Evolutionary conservation across 2,888 invertebrate species (phyloP), one percentile per base, ranked within the genome.

Genomic region (Ischnus inquisitorius): DNA sequence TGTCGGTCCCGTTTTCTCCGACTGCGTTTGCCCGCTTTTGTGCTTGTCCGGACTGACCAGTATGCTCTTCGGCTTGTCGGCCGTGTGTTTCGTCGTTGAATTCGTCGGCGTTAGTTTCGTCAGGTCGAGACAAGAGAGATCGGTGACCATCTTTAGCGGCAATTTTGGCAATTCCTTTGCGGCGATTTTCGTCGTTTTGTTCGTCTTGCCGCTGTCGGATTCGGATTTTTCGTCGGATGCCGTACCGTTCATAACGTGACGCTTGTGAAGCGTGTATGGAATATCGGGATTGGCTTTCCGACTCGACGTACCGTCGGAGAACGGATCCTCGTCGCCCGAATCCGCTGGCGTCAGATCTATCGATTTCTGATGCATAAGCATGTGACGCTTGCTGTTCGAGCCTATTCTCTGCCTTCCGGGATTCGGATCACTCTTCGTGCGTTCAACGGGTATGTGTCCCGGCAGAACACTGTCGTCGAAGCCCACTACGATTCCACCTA

Each of bases 361-460:
- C 0, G 97, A 97, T 91, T 97, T 97, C 90, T 97, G 97, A 93
- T 97, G 97, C 96, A 97, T 97, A 28, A 97, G 92, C 39, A 97
- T 95, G 93, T 97, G 96, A 19, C 97, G 95, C n/a, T 97, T 95
- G 2, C 96, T 96, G 90, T 95, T 96, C 3, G 96, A 96, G 81
- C 96, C 96, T 75, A 97, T 94, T 16, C 97, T 95, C 83, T 96
- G 96, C 79, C 97, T 95, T 88, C 96, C 96, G 0, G 97, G 96
- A 92, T 97, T 97, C 0, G 97, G 97, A 94, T 98, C 97, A 89
- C 97, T 97, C 92, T 97, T 97, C 3, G 97, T 97, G 85, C 97
- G 95, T 92, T 97, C 97, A 0, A 97, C 97, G 0, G 97, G 97
- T 5, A 95, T 94, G 89, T 95, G 96, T 88, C 93, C 88, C 86